These are phyloP conservation scores for Salvelinus alpinus DNA, from an alignment of 2,113 vertebrate genomes.

Conservation along the genomic window DNA sequence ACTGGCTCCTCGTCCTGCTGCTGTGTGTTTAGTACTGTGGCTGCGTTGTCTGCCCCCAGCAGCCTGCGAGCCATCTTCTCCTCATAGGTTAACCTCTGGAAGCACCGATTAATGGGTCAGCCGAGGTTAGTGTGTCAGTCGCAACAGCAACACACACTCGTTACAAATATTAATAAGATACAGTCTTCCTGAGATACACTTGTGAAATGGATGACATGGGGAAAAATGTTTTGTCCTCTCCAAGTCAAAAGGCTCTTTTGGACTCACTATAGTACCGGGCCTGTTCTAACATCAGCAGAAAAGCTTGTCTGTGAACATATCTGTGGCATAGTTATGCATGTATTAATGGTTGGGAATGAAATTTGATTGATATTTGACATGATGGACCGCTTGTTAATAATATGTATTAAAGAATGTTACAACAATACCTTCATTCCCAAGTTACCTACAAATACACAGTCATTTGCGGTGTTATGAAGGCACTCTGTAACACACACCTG, in stretches of 20 bases:
- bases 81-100: conserved; percentile 94
- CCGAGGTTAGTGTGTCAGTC: conserved; percentile 68
- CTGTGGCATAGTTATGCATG: background rate
- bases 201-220: background rate
- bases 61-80: conserved; percentile 98
- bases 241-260: no score
- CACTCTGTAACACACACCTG: conserved; percentile 56
- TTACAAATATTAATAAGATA: background rate
- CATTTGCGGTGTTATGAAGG: background rate
- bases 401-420: conserved; percentile 43
- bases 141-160: conserved; percentile 33
- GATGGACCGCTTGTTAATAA: conserved; percentile 54
- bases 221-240: background rate
- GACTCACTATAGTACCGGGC: background rate
- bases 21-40: conserved; percentile 89
- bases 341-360: background rate
- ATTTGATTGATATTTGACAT: conserved; percentile 11
- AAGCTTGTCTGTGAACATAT: background rate
- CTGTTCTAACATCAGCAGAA: background rate
- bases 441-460: conserved; percentile 28
- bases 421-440: conserved; percentile 31
- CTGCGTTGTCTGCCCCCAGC: conserved; percentile 92
- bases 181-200: background rate
- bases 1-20: conserved; percentile 86
- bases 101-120: conserved; percentile 73